Base-by-base conservation (phyloP, 2,113 vertebrate species). In the Scophthalmus maximus region DNA sequence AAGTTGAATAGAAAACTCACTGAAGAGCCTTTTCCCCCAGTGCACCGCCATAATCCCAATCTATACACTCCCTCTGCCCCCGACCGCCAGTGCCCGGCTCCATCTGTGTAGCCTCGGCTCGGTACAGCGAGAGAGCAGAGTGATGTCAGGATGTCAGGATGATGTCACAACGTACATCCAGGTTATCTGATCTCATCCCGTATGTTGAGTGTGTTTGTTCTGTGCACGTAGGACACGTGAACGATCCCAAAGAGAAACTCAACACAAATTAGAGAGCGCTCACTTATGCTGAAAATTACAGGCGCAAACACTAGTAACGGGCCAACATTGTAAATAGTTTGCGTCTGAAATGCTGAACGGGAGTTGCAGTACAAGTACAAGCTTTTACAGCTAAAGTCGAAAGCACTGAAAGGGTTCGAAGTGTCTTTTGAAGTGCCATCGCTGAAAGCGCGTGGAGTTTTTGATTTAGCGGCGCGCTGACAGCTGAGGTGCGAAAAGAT, bases 1-100 rank as follows among this genome's bases (percentile, higher is more conserved):
- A 73, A 60, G 57, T 74, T 91, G 90, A 91, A 92, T 91, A 72
- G 91, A 81, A 83, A 87, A 87, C 85, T 71, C 87, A 65, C 53
- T 88, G 86, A 87, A 91, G 89, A 82, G 87, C 71, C 81, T 85
- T 90, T 85, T n/a, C n/a, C 60, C 68, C 81, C 69, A 75, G 26
- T 75, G 71, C 79, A 49, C 68, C 83, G 65, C 78, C 79, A 68
- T 84, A 86, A 87, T 87, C 83, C 79, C 79, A 88, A 87, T 83
- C 89, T 80, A 84, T 66, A 84, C 78, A 40, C 73, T 78, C 87
- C 73, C 70, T 68, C 70, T 71, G 67, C 20, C 62, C 82, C 59
- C 66, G 38, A 53, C 68, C n/a, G 23, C 79, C 34, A 17, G 47
- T 6, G 46, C 65, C 77, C 29, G 0, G 60, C 82, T 84, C 69